Evolutionary conservation across 1,140 invertebrate genomes (phyloP), one percentile per base, ranked within the genome.

Genomic region (Idris sp.): DNA sequence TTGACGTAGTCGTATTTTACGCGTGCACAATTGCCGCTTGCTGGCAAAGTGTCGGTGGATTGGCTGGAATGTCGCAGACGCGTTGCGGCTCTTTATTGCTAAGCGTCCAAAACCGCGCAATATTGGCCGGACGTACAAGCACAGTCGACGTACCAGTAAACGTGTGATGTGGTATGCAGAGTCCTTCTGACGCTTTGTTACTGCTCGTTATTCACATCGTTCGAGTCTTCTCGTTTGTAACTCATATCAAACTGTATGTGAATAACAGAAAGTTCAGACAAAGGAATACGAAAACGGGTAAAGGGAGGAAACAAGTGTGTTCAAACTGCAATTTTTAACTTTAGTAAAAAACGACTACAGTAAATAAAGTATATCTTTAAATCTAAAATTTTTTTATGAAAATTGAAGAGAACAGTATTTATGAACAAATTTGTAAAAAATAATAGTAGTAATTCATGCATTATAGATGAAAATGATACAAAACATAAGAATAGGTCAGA

Each of bases 61-160:
- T 41, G 48, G 43, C 8, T 54, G 58, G 48, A 56, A 76, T 74
- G 71, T 76, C 62, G 58, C 69, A 77, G 72, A 77, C 78, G 74
- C 73, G 74, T 64, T 71, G 73, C 14, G 67, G 58, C 79, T 80
- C 79, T 80, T 83, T 83, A 83, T 84, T 83, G 81, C 78, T 80
- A 80, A 81, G 78, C 78, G 81, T 71, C 79, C 59, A 76, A 80
- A 83, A 82, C 81, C 82, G 77, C 79, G 78, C 77, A 81, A 81
- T 83, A 82, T 84, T 77, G 81, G 81, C 72, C 53, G 74, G 69
- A 79, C 62, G 58, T 77, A 68, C 77, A 71, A 61, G 64, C 68
- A 71, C 56, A 40, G 36, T 58, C 53, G 74, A 74, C 67, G 79
- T 74, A 67, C 69, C 74, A 56, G 73, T 78, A 77, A 71, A 80